Evolutionary conservation across 2,113 vertebrate genomes (phyloP), one percentile per base, ranked within the genome.

Genomic region (Nibea coibor): DNA sequence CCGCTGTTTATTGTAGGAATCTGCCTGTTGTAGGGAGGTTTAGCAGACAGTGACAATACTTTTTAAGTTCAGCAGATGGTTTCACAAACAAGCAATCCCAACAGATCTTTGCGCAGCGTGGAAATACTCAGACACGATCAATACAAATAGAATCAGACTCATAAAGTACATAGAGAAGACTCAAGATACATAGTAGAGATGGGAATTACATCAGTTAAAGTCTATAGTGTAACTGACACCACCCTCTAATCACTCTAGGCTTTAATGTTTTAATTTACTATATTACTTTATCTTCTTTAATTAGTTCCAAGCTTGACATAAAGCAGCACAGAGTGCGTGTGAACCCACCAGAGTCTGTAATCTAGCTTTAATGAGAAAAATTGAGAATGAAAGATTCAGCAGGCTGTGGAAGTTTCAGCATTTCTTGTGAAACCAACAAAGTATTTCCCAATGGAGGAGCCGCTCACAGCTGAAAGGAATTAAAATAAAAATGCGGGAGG

Each of bases 1-100:
- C 28, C 56, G 39, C 53, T 74, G 54, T 80, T 82, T 57, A 62
- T 47, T 67, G 80, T 42, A 31, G 15, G 20, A 78, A 47, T 53
- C 2, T 22, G 62, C 69, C 74, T 22, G 35, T 39, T 39, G 35
- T 39, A 39, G 35, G 35, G 11, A 8, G 58, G 24, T 66, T 64
- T 16, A 35, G 20, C 39, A 59, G 59, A 56, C 28, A 45, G 12
- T n/a, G 20, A 19, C 31, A 4, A 62, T 43, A 7, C 5, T 35
- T 43, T 39, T 54, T 9, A 64, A 24, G n/a, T 64, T 74, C 7
- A 74, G 61, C 50, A 47, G 35, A 54, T 56, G 19, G 48, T 74
- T 56, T 63, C 7, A 51, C 35, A 53, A 28, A 43, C 16, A 31
- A 9, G 14, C 43, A 16, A 17, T 63, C 24, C 35, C 59, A 31